Conservation (phyloP, 2,113 vertebrate species). For the Upupa epops region DNA sequence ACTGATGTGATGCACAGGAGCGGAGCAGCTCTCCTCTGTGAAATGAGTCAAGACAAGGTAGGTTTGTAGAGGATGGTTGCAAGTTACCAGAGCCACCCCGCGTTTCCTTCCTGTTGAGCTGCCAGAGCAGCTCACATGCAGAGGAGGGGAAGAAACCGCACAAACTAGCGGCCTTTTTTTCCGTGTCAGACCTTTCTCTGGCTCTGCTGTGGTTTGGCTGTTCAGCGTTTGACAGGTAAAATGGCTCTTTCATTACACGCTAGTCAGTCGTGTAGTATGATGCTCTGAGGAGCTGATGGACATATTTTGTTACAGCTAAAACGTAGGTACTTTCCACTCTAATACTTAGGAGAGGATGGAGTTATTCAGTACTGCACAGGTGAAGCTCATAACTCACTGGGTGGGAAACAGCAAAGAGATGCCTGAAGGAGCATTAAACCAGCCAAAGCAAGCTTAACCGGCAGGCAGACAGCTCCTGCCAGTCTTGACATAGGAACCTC, state of each 20-base stretch:
- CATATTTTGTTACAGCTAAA: neutral
- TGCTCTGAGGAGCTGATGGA: neutral
- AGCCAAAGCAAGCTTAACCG: neutral
- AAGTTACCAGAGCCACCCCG: neutral
- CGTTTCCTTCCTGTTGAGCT: neutral
- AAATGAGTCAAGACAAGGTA: neutral
- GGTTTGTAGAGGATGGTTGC: neutral
- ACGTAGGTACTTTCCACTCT: neutral
- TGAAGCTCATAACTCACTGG: neutral
- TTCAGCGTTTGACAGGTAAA: neutral
- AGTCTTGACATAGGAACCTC: neutral
- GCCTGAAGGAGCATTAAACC: neutral
- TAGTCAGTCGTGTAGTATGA: neutral
- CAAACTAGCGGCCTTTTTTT: neutral
- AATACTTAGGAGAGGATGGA: neutral
- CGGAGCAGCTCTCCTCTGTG: neutral
- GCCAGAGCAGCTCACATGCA: neutral
- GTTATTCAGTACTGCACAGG: neutral
- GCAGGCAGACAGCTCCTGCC: neutral
- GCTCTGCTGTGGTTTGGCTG: neutral
- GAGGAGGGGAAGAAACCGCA: neutral
- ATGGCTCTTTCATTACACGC: neutral
- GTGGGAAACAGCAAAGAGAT: neutral
- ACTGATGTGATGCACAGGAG: neutral
- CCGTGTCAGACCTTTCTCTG: neutral